Conservation (phyloP, 1,140 invertebrate species). For the Centruroides vittatus region DNA sequence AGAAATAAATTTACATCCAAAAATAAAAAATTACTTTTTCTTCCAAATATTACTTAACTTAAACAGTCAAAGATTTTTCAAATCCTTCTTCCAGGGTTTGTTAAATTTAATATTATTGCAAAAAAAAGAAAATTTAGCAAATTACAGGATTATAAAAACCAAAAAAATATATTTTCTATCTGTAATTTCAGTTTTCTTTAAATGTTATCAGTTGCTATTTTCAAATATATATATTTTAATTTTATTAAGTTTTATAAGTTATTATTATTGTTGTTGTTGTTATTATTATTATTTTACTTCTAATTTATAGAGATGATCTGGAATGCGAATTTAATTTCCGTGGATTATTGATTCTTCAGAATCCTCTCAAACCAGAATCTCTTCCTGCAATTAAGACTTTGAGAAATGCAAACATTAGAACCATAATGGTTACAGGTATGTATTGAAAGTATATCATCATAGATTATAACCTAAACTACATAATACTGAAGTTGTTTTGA, state of each 20-base stretch:
- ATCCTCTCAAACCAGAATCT: constrained; percentile 72
- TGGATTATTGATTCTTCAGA: constrained; percentile 82
- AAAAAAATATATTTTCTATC: too few relatives aligned
- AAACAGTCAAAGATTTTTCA: too few relatives aligned
- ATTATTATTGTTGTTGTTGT: not conserved
- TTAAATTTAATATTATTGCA: too few relatives aligned
- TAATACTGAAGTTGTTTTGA: too few relatives aligned
- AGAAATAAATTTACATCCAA: too few relatives aligned
- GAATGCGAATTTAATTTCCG: constrained; percentile 71
- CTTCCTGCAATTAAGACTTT: constrained; percentile 57
- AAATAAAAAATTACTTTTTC: too few relatives aligned
- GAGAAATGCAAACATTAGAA: constrained; percentile 67
- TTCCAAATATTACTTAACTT: too few relatives aligned
- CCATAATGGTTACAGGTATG: constrained; percentile 79
- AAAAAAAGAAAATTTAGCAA: too few relatives aligned
- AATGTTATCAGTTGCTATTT: too few relatives aligned
- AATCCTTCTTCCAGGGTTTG: too few relatives aligned
- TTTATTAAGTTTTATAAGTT: not conserved
- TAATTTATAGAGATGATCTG: constrained; percentile 38
- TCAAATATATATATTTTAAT: not conserved
- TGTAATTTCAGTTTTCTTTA: too few relatives aligned
- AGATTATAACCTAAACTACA: constrained; percentile 66
- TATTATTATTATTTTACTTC: not conserved
- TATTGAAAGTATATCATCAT: not conserved
- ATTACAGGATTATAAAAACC: too few relatives aligned